Evolutionary conservation across 2,888 invertebrate species (phyloP), one percentile per base, ranked within the genome.

Genomic region (Thyatira batis): DNA sequence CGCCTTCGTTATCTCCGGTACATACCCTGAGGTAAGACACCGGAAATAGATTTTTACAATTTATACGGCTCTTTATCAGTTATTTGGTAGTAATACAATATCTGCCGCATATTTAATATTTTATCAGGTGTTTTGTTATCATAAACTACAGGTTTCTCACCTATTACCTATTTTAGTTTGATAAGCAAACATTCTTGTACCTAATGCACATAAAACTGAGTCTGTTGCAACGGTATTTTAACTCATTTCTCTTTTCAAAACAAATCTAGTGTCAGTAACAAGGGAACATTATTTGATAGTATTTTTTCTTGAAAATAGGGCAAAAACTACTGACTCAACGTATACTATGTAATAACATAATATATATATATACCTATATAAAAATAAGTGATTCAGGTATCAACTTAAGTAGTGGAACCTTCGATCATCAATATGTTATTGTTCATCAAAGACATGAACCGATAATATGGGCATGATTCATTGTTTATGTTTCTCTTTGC

Each of bases 1-100:
- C 43, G 72, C 92, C 55, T 77, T 94, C 60, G 92, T 95, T 59
- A 72, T 94, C 49, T 71, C 86, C 52, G 90, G 87, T 64, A 93
- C 94, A 8, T 82, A 82, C 57, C 56, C 62, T 30, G 80, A 85
- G 80, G 90, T 87, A 65, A 80, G 82, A 45, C 2, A 13, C 5
- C 11, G n/a, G 21, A 45, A 21, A 20, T 21, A 1, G 20, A 8
- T 39, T 39, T 13, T 17, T 8, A 39, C 11, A 17, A 8, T 39
- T 39, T 39, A 39, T 39, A 17, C 5, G 39, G 8, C 3, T 8
- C 17, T 10, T 39, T 39, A 17, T 17, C 39, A 39, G 39, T 39
- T 2, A 17, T 17, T 17, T 11, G 13, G 39, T 17, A 17, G 39
- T 13, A 33, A 13, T 17, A 39, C 11, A 8, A 39, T 17, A 17